Conservation (phyloP, 2,888 invertebrate species). For the Agrotis puta region DNA sequence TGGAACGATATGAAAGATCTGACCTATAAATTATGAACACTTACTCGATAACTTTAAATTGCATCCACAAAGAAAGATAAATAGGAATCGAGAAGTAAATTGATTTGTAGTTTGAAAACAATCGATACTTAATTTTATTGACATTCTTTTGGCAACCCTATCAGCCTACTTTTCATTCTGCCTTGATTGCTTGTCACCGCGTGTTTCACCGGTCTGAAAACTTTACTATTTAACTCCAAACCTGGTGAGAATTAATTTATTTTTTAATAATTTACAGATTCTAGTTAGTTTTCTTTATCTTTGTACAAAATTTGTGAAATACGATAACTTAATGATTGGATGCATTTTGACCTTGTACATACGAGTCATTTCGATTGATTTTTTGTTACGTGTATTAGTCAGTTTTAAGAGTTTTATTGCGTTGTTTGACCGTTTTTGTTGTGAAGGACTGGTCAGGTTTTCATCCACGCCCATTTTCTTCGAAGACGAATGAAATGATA, state of each 20-base stretch:
- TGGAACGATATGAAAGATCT: too few species aligned
- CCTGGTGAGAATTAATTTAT: constrained; percentile 72
- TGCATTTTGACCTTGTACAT: constrained; percentile 62
- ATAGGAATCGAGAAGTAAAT: background rate
- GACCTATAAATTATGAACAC: too few species aligned
- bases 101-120: background rate
- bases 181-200: constrained; percentile 73
- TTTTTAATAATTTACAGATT: constrained; percentile 22
- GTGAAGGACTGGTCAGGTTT: constrained; percentile 13
- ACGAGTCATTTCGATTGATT: constrained; percentile 65
- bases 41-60: too few species aligned
- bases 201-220: constrained; percentile 77
- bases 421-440: constrained; percentile 35
- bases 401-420: constrained; percentile 50
- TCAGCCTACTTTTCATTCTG: constrained; percentile 43
- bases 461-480: constrained; percentile 2
- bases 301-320: background rate
- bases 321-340: constrained; percentile 3
- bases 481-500: background rate
- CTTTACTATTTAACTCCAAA: constrained; percentile 66
- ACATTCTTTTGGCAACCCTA: background rate
- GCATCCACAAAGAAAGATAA: background rate
- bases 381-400: constrained; percentile 60
- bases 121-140: background rate
- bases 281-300: constrained; percentile 39